These are phyloP conservation scores for Nymphalis polychloros DNA, from an alignment of 2,888 invertebrate genomes.

Conservation along the genomic window DNA sequence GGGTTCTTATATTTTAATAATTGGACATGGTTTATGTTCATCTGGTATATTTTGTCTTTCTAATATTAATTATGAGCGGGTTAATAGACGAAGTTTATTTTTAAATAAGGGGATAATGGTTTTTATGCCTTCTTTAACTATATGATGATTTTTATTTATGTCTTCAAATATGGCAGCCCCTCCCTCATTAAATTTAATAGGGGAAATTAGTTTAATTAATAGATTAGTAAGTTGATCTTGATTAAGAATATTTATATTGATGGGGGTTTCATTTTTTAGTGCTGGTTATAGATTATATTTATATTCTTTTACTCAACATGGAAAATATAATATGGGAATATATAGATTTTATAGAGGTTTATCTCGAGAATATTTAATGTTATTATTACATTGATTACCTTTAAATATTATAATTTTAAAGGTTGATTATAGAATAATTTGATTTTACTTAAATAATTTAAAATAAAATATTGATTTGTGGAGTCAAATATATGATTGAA, in stretches of 20 bases:
- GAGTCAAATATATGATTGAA: slow-evolving; percentile 78
- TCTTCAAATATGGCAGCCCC: slow-evolving; percentile 85
- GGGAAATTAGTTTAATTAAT: slow-evolving; percentile 85
- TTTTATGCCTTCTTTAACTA: slow-evolving; percentile 80
- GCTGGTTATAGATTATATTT: slow-evolving; percentile 85
- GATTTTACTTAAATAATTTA: slow-evolving; percentile 85
- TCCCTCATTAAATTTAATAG: slow-evolving; percentile 85
- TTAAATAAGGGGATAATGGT: slow-evolving; percentile 62
- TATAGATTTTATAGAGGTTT: slow-evolving; percentile 66
- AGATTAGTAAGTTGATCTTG: slow-evolving; percentile 78
- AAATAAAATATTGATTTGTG: slow-evolving; percentile 85
- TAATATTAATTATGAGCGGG: slow-evolving; percentile 84
- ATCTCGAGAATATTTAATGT: slow-evolving; percentile 82
- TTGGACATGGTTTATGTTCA: slow-evolving; percentile 85
- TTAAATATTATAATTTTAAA: slow-evolving; percentile 84
- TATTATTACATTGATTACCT: slow-evolving; percentile 84
- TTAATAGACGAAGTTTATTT: slow-evolving; percentile 77
- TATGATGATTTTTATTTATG: slow-evolving; percentile 85
- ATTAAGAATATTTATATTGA: slow-evolving; percentile 76
- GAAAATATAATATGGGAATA: slow-evolving; percentile 72
- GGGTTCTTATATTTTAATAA: slow-evolving; percentile 82
- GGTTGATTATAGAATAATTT: slow-evolving; percentile 75
- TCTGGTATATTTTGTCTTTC: slow-evolving; percentile 53
- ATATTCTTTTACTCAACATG: slow-evolving; percentile 84
- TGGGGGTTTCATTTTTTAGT: slow-evolving; percentile 84